phyloP scores from a whole-genome alignment of 2,113 vertebrate species.

The Opisthocomus hoazin region DNA sequence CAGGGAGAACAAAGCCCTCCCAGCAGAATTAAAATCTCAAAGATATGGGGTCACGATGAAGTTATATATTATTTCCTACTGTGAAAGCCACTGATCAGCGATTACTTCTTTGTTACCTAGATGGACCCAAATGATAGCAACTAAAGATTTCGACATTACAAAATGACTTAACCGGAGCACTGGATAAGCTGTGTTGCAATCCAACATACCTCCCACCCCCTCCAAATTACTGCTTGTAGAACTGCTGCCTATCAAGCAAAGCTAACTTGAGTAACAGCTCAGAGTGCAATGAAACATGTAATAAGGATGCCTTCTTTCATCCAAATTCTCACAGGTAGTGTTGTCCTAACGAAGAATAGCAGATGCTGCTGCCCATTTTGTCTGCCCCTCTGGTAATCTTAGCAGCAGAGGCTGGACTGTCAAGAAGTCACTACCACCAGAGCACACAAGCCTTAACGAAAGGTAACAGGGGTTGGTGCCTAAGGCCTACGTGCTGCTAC shows the following conservation, averaged over 20 bases:
- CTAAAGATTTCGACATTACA: background rate
- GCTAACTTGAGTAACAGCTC: background rate
- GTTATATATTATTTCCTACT: background rate
- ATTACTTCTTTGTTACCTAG: background rate
- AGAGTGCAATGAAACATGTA: rapidly evolving
- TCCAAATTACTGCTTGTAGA: background rate
- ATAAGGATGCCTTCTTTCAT: background rate
- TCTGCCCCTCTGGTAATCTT: background rate
- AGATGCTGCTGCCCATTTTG: background rate
- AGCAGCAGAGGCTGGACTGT: background rate
- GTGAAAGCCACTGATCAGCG: background rate
- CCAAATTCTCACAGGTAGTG: background rate
- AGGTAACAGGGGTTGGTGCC: too few relatives aligned
- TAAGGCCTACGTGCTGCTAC: background rate
- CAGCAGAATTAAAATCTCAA: background rate
- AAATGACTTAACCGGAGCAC: background rate
- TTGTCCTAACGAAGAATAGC: background rate
- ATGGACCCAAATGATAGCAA: background rate
- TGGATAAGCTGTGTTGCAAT: background rate
- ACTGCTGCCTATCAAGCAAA: background rate
- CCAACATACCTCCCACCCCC: background rate
- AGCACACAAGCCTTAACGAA: background rate
- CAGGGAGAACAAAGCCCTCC: background rate
- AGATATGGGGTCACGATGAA: background rate
- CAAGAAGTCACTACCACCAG: background rate